Evolutionary conservation across 2,888 invertebrate species (phyloP).

Genomic region (Drosophila ezoana): DNA sequence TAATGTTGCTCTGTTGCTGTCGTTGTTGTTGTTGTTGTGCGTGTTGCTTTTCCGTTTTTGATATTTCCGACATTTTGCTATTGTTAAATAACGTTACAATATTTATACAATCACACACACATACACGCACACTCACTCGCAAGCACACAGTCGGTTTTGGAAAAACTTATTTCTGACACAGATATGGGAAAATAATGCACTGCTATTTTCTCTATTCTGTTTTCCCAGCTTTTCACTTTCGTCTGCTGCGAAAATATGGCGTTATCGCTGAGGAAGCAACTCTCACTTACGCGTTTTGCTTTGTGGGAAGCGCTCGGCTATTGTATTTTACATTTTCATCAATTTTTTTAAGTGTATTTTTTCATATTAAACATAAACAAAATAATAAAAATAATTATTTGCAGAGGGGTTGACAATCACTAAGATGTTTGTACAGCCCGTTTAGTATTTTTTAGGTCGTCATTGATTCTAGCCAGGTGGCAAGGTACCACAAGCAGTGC

Average conservation of each 20-base stretch:
- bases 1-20: slow-evolving; percentile 53
- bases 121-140: slow-evolving; percentile 21
- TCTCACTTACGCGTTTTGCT: slow-evolving; percentile 63
- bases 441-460: slow-evolving; percentile 33
- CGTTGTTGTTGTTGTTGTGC: slow-evolving; percentile 53
- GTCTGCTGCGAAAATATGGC: slow-evolving; percentile 64
- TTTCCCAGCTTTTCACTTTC: slow-evolving; percentile 61
- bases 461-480: slow-evolving; percentile 11
- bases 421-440: slow-evolving; percentile 27
- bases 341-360: slow-evolving; percentile 5
- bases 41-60: slow-evolving; percentile 56
- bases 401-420: slow-evolving; percentile 48
- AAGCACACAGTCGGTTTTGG: slow-evolving; percentile 24
- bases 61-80: slow-evolving; percentile 52
- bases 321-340: slow-evolving; percentile 53
- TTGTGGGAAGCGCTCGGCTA: slow-evolving; percentile 29
- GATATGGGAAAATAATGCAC: slow-evolving; percentile 50
- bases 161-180: slow-evolving; percentile 60
- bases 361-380: slow-evolving; percentile 69
- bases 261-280: slow-evolving; percentile 33
- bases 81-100: slow-evolving; percentile 42
- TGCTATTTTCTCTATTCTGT: slow-evolving; percentile 74
- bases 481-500: background rate
- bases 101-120: slow-evolving; percentile 19
- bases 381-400: slow-evolving; percentile 73